Base-by-base conservation (phyloP, 1,140 invertebrate species). In the Rhopalosiphum maidis region DNA sequence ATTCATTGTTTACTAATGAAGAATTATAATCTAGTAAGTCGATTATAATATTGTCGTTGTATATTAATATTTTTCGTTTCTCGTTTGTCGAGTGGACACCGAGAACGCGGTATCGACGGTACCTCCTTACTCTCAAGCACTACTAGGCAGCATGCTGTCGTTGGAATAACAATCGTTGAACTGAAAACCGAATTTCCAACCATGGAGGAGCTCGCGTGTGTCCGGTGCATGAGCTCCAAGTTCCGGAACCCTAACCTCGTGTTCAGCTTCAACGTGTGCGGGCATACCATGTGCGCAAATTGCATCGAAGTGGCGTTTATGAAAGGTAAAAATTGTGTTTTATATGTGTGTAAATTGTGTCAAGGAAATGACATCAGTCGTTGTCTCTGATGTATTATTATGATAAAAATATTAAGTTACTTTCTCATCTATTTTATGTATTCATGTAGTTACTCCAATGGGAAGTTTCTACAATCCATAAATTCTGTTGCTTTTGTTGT, bases 191-290 rank as follows among this genome's bases (percentile, higher is more conserved):
- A 68, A 68, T 68, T 68, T n/a, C 18, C 25, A 35, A 89, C 3
- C 21, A 98, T 98, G 97, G 97, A 98, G 94, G 98, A 99, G 94
- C 97, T 98, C 95, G 97, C 97, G 30, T 99, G 99, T 96, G 99
- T 99, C 94, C 96, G 98, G 95, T 99, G 99, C 96, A 99, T 99
- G 96, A 99, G 99, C 48, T 99, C 98, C 87, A 99, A 99, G 96
- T 99, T 99, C 95, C 96, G 98, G 95, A 99, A 99, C 96, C 99
- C 99, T 48, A 98, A 98, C 0, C 95, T 99, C 60, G 99, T 99
- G 95, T 96, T 99, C 95, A 98, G 99, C 98, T 99, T 99, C 91
- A 99, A 99, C 95, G 97, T 99, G 89, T 99, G 99, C 96, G 99
- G 99, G 15, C 99, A 99, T 96, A 97, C 98, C 35, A 96, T 99